These are phyloP conservation scores for Gastrophryne carolinensis DNA, from an alignment of 2,797 vertebrate species.

Conservation along the genomic window DNA sequence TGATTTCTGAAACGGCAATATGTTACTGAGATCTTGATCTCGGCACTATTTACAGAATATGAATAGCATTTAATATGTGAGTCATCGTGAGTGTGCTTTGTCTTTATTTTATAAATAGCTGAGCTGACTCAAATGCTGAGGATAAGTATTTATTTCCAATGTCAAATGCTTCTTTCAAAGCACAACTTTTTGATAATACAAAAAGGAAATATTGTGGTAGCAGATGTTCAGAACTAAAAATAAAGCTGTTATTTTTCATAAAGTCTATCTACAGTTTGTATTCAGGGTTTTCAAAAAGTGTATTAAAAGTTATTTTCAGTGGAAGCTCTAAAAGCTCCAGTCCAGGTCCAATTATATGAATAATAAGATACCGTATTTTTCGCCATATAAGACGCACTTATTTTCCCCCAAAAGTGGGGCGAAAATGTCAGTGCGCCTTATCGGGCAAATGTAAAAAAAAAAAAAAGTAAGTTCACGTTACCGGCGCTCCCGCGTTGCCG, in stretches of 20 bases:
- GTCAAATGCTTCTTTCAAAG: not conserved
- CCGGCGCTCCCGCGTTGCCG: too few relatives aligned
- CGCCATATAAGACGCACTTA: too few relatives aligned
- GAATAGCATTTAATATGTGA: not conserved
- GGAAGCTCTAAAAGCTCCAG: too few relatives aligned
- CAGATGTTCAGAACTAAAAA: not conserved
- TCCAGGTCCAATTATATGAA: too few relatives aligned
- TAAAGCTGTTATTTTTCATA: not conserved
- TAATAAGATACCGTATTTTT: too few relatives aligned
- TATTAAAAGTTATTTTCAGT: too few relatives aligned
- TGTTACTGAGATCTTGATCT: not conserved
- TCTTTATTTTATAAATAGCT: not conserved
- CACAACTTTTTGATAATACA: not conserved
- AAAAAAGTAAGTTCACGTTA: too few relatives aligned
- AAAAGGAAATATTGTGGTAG: not conserved
- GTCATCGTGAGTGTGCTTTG: not conserved
- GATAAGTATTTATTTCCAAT: not conserved
- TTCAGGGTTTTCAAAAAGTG: too few relatives aligned
- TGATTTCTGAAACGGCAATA: slow-evolving; percentile 1
- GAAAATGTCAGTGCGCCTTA: too few relatives aligned
- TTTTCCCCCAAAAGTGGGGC: too few relatives aligned
- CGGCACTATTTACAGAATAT: not conserved
- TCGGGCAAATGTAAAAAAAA: too few relatives aligned
- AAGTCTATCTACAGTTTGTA: too few relatives aligned
- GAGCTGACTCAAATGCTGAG: not conserved